These are phyloP conservation scores for Apis laboriosa DNA, from an alignment of 1,140 invertebrate genomes.

Conservation along the genomic window DNA sequence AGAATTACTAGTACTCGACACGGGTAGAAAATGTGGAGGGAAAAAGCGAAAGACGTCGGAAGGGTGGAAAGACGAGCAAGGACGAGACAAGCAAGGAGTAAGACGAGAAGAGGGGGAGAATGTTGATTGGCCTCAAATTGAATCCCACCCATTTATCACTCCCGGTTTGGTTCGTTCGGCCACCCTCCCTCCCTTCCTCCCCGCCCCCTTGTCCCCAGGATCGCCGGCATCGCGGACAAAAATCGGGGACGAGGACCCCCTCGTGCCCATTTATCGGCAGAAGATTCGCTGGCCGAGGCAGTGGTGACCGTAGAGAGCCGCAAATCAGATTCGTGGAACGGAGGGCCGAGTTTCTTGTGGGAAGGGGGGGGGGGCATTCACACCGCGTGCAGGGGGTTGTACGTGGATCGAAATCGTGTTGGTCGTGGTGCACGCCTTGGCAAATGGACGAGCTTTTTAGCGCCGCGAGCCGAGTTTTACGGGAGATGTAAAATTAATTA, in stretches of 20 bases:
- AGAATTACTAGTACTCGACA: constrained; percentile 52
- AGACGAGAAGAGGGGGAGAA: constrained; percentile 69
- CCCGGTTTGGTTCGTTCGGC: constrained; percentile 35
- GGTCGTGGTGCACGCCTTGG: constrained; percentile 3
- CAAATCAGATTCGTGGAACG: constrained; percentile 51
- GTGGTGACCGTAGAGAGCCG: neutral
- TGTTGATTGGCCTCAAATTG: constrained; percentile 79
- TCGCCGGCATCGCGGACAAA: constrained; percentile 50
- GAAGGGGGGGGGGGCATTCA: constrained; percentile 20
- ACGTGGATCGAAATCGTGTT: constrained; percentile 16
- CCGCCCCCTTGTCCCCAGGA: constrained; percentile 14
- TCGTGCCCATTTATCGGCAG: neutral
- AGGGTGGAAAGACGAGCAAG: constrained; percentile 46
- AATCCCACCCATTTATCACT: constrained; percentile 77
- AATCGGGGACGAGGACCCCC: constrained; percentile 53
- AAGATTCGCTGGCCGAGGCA: neutral
- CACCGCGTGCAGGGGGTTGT: neutral
- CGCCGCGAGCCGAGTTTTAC: neutral
- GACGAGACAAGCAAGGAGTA: constrained; percentile 60
- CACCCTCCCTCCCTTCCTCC: neutral
- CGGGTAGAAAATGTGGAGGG: constrained; percentile 63
- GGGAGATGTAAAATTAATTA: constrained; percentile 71
- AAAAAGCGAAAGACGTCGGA: constrained; percentile 67
- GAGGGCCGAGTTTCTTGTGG: constrained; percentile 54
- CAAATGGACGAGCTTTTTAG: constrained; percentile 48